These are phyloP conservation scores for Ophion costatus DNA, from an alignment of 2,888 invertebrate genomes.

Conservation along the genomic window DNA sequence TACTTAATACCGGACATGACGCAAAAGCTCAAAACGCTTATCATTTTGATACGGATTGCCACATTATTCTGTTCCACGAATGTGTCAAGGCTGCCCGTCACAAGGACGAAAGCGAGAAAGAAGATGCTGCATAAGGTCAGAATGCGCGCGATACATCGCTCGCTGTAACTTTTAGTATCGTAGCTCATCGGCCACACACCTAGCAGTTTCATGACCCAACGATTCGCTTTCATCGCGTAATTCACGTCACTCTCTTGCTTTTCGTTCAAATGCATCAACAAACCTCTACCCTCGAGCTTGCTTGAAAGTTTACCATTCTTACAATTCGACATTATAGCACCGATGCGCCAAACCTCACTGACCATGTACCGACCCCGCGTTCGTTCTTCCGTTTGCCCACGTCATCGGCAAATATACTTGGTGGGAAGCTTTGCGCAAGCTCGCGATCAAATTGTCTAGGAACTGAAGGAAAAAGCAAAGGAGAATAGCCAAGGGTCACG, in stretches of 20 bases:
- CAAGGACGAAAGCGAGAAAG: not conserved
- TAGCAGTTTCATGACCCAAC: conserved; percentile 66
- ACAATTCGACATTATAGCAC: not conserved
- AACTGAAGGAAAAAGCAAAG: not conserved
- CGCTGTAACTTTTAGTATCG: conserved; percentile 22
- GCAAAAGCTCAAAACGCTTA: not conserved
- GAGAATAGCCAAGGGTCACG: not conserved
- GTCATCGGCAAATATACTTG: not conserved
- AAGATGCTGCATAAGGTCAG: conserved; percentile 19
- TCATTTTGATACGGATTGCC: not conserved
- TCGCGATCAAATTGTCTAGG: conserved; percentile 1
- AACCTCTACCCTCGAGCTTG: not conserved
- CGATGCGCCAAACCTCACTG: conserved; percentile 12
- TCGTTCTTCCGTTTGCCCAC: not conserved
- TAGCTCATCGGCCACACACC: conserved; percentile 67
- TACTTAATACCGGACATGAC: conserved; percentile 69
- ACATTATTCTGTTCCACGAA: not conserved
- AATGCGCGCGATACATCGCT: conserved; percentile 48
- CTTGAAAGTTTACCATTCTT: not conserved
- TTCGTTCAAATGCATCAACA: not conserved
- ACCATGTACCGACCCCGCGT: too few relatives aligned
- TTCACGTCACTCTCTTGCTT: conserved; percentile 46
- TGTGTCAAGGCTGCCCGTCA: not conserved
- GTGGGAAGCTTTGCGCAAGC: conserved; percentile 7
- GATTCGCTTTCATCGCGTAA: conserved; percentile 48